phyloP scores from a whole-genome alignment of 2,797 vertebrate species.

The Hirundo rustica region DNA sequence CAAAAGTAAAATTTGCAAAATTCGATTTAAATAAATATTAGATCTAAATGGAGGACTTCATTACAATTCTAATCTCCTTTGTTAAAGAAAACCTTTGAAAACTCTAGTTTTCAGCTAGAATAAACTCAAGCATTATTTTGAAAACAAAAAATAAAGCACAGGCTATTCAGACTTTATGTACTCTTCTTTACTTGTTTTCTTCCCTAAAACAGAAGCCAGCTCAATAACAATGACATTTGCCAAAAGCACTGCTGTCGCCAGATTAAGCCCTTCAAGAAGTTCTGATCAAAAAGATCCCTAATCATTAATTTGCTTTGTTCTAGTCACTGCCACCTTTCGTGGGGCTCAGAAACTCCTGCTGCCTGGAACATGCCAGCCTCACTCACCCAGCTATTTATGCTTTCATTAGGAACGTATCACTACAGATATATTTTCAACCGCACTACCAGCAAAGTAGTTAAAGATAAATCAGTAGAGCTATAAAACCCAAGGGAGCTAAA shows the following conservation, averaged over 20 bases:
- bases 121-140: not conserved
- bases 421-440: not conserved
- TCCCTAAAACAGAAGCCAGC: not conserved
- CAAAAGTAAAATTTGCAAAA: not conserved
- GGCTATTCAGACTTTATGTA: not conserved
- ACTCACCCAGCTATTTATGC: not conserved
- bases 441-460: not conserved
- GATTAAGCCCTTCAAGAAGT: not conserved
- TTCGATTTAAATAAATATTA: not conserved
- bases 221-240: not conserved
- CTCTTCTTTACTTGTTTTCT: not conserved
- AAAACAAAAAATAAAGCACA: not conserved
- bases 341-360: not conserved
- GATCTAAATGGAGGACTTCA: not conserved
- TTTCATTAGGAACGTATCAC: conserved; percentile 12
- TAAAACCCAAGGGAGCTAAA: conserved; percentile 16
- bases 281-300: not conserved
- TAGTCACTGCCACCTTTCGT: not conserved
- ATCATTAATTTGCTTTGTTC: not conserved
- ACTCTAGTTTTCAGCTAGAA: not conserved
- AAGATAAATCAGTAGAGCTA: conserved; percentile 18
- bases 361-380: not conserved
- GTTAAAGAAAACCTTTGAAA: not conserved
- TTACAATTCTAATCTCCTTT: not conserved
- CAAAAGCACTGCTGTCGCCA: not conserved